Percentiles rank a stretch among this genome's conserved stretches.
phyloP scores from a whole-genome alignment of 2,888 invertebrate genomes.

The Prosopocoilus inquinatus region DNA sequence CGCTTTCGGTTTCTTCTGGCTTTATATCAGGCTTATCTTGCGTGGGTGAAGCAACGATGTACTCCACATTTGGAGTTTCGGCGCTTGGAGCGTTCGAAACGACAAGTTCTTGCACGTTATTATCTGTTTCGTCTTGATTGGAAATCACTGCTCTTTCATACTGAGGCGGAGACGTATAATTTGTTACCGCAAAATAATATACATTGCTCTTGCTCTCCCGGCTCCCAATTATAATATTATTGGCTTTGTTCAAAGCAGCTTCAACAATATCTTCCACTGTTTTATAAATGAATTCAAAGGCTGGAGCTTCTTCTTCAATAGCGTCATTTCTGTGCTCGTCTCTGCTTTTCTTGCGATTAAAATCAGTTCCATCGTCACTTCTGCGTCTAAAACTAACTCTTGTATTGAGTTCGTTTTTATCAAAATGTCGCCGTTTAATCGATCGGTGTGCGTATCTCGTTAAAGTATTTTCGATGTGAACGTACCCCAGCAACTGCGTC shows the following conservation, averaged over 20 bases:
- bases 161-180: too few relatives aligned
- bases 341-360: constrained; percentile 1
- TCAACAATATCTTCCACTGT: constrained; percentile 14
- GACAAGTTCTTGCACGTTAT: too few relatives aligned
- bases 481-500: constrained; percentile 8
- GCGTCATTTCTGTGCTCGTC: constrained; percentile 6
- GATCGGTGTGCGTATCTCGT: constrained; percentile 2
- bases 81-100: too few relatives aligned
- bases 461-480: constrained; percentile 12
- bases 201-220: too few relatives aligned
- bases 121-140: too few relatives aligned
- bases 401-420: constrained; percentile 9
- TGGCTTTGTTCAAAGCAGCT: constrained; percentile 4
- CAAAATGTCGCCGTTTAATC: constrained; percentile 7
- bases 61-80: too few relatives aligned
- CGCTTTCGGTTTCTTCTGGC: constrained; percentile 1
- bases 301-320: neutral
- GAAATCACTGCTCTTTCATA: too few relatives aligned
- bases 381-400: constrained; percentile 12
- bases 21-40: neutral
- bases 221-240: too few relatives aligned
- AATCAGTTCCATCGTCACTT: constrained; percentile 12
- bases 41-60: neutral
- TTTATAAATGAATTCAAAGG: constrained; percentile 7
- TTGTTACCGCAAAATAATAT: too few relatives aligned